These are phyloP conservation scores for Sceliomorpha sp. DNA, from an alignment of 2,888 invertebrate genomes.

Conservation along the genomic window DNA sequence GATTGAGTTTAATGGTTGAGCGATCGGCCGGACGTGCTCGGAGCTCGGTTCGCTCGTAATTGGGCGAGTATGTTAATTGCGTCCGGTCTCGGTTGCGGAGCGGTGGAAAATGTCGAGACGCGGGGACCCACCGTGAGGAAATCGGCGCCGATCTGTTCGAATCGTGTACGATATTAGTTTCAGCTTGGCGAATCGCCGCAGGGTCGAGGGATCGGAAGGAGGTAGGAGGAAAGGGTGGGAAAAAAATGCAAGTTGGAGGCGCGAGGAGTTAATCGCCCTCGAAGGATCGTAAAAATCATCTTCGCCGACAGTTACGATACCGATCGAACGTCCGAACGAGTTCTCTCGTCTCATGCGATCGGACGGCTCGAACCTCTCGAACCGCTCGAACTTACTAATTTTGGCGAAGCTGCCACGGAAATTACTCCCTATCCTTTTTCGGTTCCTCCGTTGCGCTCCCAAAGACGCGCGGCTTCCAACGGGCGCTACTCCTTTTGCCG, in stretches of 20 bases:
- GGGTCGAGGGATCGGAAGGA: too few relatives aligned
- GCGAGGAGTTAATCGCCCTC: constrained; percentile 26
- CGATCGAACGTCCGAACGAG: constrained; percentile 27
- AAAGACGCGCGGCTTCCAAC: constrained; percentile 5
- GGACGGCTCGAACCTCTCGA: neutral
- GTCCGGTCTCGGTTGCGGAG: too few relatives aligned
- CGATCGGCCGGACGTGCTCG: constrained; percentile 35
- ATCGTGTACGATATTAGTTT: too few relatives aligned
- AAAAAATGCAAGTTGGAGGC: too few relatives aligned
- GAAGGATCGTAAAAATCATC: constrained; percentile 42
- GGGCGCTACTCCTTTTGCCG: constrained; percentile 9
- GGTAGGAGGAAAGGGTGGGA: too few relatives aligned
- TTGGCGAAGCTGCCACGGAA: constrained; percentile 39
- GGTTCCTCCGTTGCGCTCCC: constrained; percentile 3
- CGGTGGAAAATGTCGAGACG: too few relatives aligned
- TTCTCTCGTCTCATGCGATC: constrained; percentile 20
- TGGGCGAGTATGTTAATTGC: constrained; percentile 53
- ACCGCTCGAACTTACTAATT: constrained; percentile 42
- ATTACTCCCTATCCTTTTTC: constrained; percentile 34
- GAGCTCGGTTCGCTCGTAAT: too few relatives aligned
- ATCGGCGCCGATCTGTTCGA: too few relatives aligned
- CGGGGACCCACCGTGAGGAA: too few relatives aligned
- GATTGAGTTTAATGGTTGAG: constrained; percentile 23
- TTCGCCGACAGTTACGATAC: constrained; percentile 26
- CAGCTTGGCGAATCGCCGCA: too few relatives aligned